Conservation (phyloP, 2,888 invertebrate species). For the Acholoe squamosa region DNA sequence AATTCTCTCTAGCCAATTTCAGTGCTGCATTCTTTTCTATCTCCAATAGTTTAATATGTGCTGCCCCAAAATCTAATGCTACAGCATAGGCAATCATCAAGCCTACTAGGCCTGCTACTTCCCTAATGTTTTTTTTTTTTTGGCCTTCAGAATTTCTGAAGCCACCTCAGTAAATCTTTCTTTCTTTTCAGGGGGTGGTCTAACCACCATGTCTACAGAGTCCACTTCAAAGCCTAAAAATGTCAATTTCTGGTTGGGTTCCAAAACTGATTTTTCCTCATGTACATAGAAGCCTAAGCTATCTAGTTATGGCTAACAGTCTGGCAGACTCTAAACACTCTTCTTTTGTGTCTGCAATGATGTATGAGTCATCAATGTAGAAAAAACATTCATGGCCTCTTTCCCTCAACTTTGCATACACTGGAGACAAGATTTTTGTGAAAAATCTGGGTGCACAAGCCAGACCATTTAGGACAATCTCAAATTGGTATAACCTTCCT, state of each 20-base stretch:
- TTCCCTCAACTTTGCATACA: background rate
- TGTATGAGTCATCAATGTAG: slow-evolving; percentile 33
- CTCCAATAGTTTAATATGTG: slow-evolving; percentile 7
- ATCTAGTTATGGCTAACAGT: background rate
- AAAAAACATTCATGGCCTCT: background rate
- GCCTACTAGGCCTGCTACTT: background rate
- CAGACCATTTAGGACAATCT: background rate
- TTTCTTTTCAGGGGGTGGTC: background rate
- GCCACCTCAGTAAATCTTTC: background rate
- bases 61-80: background rate
- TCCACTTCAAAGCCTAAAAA: background rate
- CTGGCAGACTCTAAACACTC: background rate
- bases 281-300: slow-evolving; percentile 11
- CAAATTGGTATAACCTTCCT: background rate
- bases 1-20: background rate
- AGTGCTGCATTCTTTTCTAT: background rate
- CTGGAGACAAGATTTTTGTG: slow-evolving; percentile 28
- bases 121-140: background rate
- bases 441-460: slow-evolving; percentile 36
- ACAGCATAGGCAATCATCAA: background rate
- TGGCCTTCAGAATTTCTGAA: background rate
- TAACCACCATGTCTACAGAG: background rate
- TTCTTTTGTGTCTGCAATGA: background rate
- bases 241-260: background rate
- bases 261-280: background rate